Evolutionary conservation across 2,113 vertebrate species (phyloP), one percentile per base, ranked within the genome.

Genomic region (Setophaga petechia): DNA sequence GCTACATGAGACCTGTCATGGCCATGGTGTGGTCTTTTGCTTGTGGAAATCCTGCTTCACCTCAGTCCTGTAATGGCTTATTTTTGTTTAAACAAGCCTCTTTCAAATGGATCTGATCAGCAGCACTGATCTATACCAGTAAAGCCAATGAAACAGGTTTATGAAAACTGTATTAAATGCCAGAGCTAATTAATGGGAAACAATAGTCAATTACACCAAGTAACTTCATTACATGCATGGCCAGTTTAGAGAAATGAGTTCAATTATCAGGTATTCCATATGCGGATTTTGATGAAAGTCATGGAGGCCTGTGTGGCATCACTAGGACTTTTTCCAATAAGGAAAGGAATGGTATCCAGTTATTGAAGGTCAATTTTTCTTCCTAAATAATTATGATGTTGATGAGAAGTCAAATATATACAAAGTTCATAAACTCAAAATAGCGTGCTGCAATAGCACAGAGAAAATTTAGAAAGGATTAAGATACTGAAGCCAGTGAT

Each of bases 1-100:
- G 28, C 51, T 39, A 17, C 4, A 2, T 14, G 24, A 69, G 22
- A 84, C 20, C 18, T 5, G 1, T 8, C 74, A 43, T 0, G 0
- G 0, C 17, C 44, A 18, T 3, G 5, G 14, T 23, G 11, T 1
- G 78, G 12, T 20, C 44, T n/a, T 84, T 75, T 81, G 5, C 65
- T 55, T 47, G 28, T 33, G 46, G 20, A 93, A 81, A 91, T 73
- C 13, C 24, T 19, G 9, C 25, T 74, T 43, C 25, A 67, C 33
- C 12, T 91, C 55, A 28, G 37, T 20, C 49, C 51, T 77, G 13
- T 22, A 66, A 80, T 33, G 17, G 4, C 10, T 87, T 87, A 11
- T 39, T 77, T 80, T 76, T 62, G 9, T 58, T 71, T 72, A 51
- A 74, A 55, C 15, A 88, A 74, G 5, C 8, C 16, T 46, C 65